Conservation (phyloP, 2,797 vertebrate genomes). For the Diplodus puntazzo region DNA sequence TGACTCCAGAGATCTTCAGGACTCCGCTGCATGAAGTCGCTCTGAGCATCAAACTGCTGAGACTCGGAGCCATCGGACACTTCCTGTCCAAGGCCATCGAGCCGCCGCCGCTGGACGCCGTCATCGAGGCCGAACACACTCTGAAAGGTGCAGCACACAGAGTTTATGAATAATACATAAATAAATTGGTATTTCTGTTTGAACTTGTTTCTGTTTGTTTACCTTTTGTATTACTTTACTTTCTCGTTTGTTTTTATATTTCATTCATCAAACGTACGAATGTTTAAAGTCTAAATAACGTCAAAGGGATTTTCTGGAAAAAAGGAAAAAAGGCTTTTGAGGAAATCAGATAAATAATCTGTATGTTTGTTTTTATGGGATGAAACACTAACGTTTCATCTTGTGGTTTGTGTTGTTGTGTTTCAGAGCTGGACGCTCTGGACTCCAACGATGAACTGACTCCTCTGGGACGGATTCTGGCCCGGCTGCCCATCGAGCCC, state of each 20-base stretch:
- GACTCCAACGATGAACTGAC: slow-evolving; percentile 95
- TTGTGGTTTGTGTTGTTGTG: not conserved
- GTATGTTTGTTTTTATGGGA: not conserved
- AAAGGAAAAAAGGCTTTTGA: not conserved
- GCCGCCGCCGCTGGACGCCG: slow-evolving; percentile 94
- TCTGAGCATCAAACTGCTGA: slow-evolving; percentile 94
- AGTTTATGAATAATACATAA: not conserved
- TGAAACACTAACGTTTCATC: not conserved
- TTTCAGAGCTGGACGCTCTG: slow-evolving; percentile 93
- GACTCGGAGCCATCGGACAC: slow-evolving; percentile 92
- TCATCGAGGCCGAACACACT: slow-evolving; percentile 95
- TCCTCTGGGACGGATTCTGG: slow-evolving; percentile 94
- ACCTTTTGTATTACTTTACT: no score
- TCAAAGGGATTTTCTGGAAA: no score
- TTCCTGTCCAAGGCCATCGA: slow-evolving; percentile 97
- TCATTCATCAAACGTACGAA: no score
- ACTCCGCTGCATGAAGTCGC: slow-evolving; percentile 95
- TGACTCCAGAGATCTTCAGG: slow-evolving; percentile 97
- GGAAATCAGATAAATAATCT: not conserved
- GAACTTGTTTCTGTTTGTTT: no score
- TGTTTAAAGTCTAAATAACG: no score
- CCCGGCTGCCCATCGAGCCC: slow-evolving; percentile 95
- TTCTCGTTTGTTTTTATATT: no score
- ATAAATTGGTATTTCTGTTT: no score
- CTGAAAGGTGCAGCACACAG: slow-evolving; percentile 85